phyloP scores from a whole-genome alignment of 2,888 invertebrate genomes.

The Drosophila longiperda region DNA sequence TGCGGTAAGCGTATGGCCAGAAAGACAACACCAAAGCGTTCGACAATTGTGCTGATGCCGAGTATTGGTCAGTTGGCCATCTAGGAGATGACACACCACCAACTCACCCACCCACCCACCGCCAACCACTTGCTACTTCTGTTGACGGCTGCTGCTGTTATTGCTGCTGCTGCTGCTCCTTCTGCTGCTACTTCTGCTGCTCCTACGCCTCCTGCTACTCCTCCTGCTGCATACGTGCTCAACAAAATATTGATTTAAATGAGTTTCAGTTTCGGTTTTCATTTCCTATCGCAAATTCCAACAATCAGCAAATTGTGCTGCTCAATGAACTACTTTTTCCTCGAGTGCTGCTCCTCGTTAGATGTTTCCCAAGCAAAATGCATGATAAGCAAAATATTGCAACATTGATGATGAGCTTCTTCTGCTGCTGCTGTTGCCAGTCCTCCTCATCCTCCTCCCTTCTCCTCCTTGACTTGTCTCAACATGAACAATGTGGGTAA shows the following conservation, averaged over 20 bases:
- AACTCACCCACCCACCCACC: too few species aligned
- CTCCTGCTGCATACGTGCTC: constrained; percentile 71
- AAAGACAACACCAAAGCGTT: constrained; percentile 61
- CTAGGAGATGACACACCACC: background rate
- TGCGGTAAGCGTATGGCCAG: constrained; percentile 67
- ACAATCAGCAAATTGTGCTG: constrained; percentile 80
- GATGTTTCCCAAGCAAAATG: constrained; percentile 65
- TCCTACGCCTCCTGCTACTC: constrained; percentile 18
- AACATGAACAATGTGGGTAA: constrained; percentile 30
- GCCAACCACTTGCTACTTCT: constrained; percentile 1
- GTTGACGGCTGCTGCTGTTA: constrained; percentile 19
- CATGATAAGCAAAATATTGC: constrained; percentile 80
- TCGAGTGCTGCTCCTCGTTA: constrained; percentile 66
- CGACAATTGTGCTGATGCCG: constrained; percentile 76
- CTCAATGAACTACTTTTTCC: constrained; percentile 76
- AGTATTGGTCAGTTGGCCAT: constrained; percentile 44
- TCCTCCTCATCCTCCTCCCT: background rate
- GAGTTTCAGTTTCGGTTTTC: constrained; percentile 81
- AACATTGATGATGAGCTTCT: constrained; percentile 76
- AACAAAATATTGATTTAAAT: constrained; percentile 82
- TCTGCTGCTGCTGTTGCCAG: background rate
- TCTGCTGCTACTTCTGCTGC: constrained; percentile 16
- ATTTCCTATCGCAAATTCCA: constrained; percentile 78
- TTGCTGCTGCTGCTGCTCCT: constrained; percentile 18
- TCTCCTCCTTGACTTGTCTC: constrained; percentile 1